phyloP scores from a whole-genome alignment of 2,113 vertebrate genomes.

The Vombatus ursinus region DNA sequence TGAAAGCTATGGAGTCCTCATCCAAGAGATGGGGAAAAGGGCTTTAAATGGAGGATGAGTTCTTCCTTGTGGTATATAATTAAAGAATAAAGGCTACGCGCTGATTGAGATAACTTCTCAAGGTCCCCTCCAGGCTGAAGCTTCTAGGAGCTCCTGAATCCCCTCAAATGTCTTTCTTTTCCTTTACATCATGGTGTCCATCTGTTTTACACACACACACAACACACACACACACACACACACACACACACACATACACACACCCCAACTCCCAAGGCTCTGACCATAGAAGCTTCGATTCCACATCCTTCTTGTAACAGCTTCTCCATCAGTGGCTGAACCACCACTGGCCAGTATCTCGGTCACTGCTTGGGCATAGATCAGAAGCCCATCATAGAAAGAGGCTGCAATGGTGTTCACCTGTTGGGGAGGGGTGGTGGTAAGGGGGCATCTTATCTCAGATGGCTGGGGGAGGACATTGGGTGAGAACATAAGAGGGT shows the following conservation, averaged over 20 bases:
- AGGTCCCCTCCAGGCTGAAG: background rate
- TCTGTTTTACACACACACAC: background rate
- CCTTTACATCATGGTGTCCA: background rate
- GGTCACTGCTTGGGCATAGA: constrained; percentile 82
- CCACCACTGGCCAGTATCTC: constrained; percentile 82
- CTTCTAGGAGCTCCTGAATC: background rate
- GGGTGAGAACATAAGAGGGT: background rate
- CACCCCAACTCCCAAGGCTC: background rate
- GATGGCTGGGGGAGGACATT: background rate
- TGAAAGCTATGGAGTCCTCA: background rate
- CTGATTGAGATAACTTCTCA: background rate
- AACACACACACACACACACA: background rate
- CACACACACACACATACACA: background rate
- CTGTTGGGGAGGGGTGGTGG: constrained; percentile 59
- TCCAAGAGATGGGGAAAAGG: background rate
- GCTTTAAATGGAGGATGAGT: no score
- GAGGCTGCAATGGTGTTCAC: constrained; percentile 84
- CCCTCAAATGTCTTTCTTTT: background rate
- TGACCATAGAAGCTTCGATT: constrained; percentile 85
- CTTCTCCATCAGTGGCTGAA: constrained; percentile 67
- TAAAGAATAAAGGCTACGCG: background rate
- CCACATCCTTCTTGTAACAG: constrained; percentile 84
- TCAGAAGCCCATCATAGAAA: constrained; percentile 85
- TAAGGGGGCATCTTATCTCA: background rate
- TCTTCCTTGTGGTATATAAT: background rate